Evolutionary conservation across 2,888 invertebrate species (phyloP).

Genomic region (Athripsodes cinereus): DNA sequence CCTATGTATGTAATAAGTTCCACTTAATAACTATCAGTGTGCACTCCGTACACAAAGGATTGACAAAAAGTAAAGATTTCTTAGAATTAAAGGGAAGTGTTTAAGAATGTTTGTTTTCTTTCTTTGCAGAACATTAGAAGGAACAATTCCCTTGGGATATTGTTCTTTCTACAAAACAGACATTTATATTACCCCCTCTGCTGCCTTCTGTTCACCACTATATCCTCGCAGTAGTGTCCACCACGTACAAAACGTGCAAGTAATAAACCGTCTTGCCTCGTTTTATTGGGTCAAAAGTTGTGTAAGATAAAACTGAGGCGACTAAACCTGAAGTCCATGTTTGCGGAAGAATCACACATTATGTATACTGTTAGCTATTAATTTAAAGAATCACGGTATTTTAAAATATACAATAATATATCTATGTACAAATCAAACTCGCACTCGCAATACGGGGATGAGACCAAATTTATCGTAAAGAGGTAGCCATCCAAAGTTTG

Average conservation of each 20-base stretch:
- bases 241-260: constrained; percentile 22
- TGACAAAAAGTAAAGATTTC: background rate
- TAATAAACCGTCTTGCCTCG: constrained; percentile 21
- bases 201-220: background rate
- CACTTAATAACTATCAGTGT: no score
- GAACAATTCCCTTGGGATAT: background rate
- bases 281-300: constrained; percentile 25
- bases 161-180: background rate
- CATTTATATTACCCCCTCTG: background rate
- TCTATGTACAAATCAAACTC: no score
- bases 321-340: constrained; percentile 5
- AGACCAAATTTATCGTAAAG: no score
- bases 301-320: constrained; percentile 11
- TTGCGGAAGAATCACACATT: background rate
- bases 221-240: background rate
- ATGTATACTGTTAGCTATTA: no score
- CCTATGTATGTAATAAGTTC: no score
- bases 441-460: no score
- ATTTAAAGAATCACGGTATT: no score
- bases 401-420: no score
- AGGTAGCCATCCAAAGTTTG: no score
- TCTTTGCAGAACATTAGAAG: background rate
- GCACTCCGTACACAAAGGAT: background rate
- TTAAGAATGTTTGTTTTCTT: constrained; percentile 1
- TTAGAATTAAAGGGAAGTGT: background rate